Conservation (phyloP, 1,140 invertebrate genomes). For the Hypothenemus hampei region DNA sequence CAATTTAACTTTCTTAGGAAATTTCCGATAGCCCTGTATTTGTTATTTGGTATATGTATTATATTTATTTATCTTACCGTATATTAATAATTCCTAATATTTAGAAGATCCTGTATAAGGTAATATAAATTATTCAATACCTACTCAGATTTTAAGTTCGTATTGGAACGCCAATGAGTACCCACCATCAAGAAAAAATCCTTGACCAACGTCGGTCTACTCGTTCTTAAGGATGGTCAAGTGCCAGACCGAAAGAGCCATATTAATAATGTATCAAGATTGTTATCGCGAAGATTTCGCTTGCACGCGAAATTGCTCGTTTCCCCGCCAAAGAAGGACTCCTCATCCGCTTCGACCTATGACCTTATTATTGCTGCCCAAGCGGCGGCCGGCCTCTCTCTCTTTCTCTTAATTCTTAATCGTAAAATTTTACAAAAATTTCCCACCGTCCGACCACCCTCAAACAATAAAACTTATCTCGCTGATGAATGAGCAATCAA, state of each 20-base stretch:
- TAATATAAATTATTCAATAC: neutral
- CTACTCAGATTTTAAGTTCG: neutral
- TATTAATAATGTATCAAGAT: conserved; percentile 20
- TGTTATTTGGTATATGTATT: too few species aligned
- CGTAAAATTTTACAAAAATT: conserved; percentile 4
- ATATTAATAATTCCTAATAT: neutral
- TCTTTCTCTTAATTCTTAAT: neutral
- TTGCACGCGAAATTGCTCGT: conserved; percentile 14
- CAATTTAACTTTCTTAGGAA: too few species aligned
- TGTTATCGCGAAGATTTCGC: conserved; percentile 19
- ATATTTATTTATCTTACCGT: too few species aligned
- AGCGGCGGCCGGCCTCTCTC: too few species aligned
- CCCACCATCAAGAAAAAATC: too few species aligned
- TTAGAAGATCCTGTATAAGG: neutral
- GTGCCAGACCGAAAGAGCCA: conserved; percentile 11
- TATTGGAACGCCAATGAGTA: too few species aligned
- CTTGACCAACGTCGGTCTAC: conserved; percentile 3
- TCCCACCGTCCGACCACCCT: conserved; percentile 15
- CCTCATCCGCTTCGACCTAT: neutral
- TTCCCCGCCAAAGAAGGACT: neutral
- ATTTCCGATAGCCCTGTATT: too few species aligned
- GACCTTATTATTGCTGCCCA: conserved; percentile 8
- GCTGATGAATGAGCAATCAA: conserved; percentile 21
- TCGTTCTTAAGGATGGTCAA: conserved; percentile 13
- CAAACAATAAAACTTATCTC: conserved; percentile 25